Evolutionary conservation across 2,797 vertebrate species (phyloP), one percentile per base, ranked within the genome.

Genomic region (Hydrocynus forskahlii): DNA sequence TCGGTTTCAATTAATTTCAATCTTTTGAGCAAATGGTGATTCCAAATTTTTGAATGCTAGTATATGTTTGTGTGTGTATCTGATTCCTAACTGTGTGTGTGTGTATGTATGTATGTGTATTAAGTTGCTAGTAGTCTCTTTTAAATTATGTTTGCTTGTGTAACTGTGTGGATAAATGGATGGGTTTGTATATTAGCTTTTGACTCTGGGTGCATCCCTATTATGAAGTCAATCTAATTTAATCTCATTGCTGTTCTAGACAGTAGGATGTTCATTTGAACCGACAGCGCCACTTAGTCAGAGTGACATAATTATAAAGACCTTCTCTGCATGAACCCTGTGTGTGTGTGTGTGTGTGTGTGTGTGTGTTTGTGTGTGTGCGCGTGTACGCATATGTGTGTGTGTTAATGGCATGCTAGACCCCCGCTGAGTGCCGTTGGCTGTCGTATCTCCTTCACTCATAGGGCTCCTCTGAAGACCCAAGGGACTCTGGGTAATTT

Each of bases 191-290:
- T 45, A 19, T 21, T 5, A 45, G 13, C 35, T 59, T 66, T 9
- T 54, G 45, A 9, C 21, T 64, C 48, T 48, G 38, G 48, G 48
- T 76, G 29, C 54, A 81, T 25, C 23, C 50, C 78, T 75, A 17
- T 77, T 81, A 64, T 35, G 81, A 76, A 64, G 35, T 71, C 74
- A 81, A 77, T 79, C 35, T 80, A 48, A 79, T 79, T 74, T 78
- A 55, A 71, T 55, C 78, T 85, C 63, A 79, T 83, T 79, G 35
- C 60, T 73, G 68, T 72, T 66, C 54, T 45, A 23, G 35, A 23
- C 48, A 16, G 55, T 21, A 48, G 60, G 19, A 25, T 59, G 29
- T 45, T 76, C 8, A n/a, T 54, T 72, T 45, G 23, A 60, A 79
- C 40, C 72, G 80, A 79, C 77, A 79, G 67, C 52, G 16, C 17